Conservation (phyloP, 1,140 invertebrate genomes). For the Lutraria rhynchaena region DNA sequence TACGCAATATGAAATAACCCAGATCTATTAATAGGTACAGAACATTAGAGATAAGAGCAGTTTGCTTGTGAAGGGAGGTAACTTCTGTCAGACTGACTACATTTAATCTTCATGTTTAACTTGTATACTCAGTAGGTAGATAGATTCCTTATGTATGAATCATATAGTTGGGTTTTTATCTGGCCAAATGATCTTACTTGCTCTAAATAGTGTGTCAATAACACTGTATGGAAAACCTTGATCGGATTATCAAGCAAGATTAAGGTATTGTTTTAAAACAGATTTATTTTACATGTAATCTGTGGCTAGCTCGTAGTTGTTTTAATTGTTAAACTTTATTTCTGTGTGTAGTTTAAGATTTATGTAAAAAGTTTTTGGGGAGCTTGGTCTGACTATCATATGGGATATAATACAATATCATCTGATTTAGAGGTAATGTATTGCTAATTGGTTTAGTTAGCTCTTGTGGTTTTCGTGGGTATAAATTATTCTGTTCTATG, state of each 20-base stretch:
- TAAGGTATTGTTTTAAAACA: constrained; percentile 35
- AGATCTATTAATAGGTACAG: not conserved
- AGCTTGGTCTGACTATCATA: not conserved
- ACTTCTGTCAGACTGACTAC: not conserved
- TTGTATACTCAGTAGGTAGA: constrained; percentile 7
- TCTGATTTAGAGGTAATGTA: too few relatives aligned
- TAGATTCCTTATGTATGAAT: constrained; percentile 53
- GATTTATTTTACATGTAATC: not conserved
- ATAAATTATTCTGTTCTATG: too few relatives aligned
- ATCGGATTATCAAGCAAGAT: constrained; percentile 22
- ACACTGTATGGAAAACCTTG: not conserved
- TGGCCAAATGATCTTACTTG: constrained; percentile 27
- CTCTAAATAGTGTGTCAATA: constrained; percentile 27
- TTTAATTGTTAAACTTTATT: not conserved
- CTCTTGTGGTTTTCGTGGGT: too few relatives aligned
- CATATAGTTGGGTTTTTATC: constrained; percentile 31
- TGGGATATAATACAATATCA: too few relatives aligned
- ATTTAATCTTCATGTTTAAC: constrained; percentile 10
- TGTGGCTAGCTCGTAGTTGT: not conserved
- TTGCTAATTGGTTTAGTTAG: too few relatives aligned
- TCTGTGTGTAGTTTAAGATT: not conserved
- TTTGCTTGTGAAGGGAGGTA: not conserved
- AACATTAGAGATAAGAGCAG: not conserved
- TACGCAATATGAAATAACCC: not conserved
- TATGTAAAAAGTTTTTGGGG: not conserved